phyloP scores from a whole-genome alignment of 2,888 invertebrate species.

The Drosophila meridionalis region DNA sequence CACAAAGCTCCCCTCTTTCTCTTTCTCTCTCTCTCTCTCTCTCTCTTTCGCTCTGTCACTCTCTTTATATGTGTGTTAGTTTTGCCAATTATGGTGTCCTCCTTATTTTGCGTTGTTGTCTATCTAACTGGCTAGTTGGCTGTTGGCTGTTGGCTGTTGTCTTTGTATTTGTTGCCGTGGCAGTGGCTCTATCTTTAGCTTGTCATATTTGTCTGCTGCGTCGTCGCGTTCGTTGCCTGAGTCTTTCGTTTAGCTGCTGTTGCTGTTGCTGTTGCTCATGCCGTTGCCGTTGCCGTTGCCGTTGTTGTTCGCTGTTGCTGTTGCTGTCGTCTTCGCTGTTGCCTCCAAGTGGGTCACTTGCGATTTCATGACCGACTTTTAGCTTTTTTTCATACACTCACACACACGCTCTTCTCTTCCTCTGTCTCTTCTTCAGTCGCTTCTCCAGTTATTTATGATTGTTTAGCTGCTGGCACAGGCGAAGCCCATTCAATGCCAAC shows the following conservation, averaged over 20 bases:
- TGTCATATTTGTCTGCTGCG: conserved; percentile 76
- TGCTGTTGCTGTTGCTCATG: conserved; percentile 20
- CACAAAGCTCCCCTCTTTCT: conserved; percentile 14
- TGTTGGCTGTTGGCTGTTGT: conserved; percentile 26
- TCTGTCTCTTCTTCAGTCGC: conserved; percentile 12
- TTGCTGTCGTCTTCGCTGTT: conserved; percentile 52
- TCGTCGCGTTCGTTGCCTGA: conserved; percentile 72
- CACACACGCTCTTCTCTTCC: conserved; percentile 25
- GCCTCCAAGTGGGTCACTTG: conserved; percentile 84
- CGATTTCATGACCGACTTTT: conserved; percentile 85
- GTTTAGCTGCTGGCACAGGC: conserved; percentile 58
- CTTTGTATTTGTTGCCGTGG: conserved; percentile 47
- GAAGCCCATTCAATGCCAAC: conserved; percentile 60
- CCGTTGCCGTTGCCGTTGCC: conserved; percentile 21
- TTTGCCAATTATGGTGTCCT: conserved; percentile 82
- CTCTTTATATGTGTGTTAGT: conserved; percentile 54
- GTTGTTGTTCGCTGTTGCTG: not conserved
- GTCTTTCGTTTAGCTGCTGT: conserved; percentile 69
- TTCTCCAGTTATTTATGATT: conserved; percentile 71
- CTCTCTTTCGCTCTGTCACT: conserved; percentile 19
- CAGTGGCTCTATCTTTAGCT: conserved; percentile 68
- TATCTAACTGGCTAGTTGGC: conserved; percentile 56
- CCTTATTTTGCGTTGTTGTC: conserved; percentile 75
- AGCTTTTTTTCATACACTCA: conserved; percentile 41
- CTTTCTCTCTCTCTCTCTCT: conserved; percentile 4